Base-by-base conservation (phyloP, 2,888 invertebrate species). In the Drosophila hamatofila region DNA sequence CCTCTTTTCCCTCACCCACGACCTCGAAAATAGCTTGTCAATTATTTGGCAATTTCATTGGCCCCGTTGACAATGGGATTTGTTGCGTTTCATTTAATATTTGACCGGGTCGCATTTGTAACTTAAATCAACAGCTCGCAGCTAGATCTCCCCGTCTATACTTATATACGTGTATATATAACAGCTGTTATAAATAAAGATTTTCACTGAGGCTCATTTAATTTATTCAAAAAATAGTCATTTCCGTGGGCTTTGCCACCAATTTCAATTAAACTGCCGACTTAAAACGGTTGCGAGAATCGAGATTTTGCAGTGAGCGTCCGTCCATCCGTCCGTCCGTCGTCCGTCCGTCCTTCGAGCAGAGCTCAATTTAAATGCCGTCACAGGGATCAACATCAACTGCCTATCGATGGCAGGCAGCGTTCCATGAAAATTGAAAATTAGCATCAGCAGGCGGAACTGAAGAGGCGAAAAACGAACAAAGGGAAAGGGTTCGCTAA, bases 31-130 rank as follows among this genome's bases (percentile, higher is more conserved):
- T 86, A 77, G 84, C 84, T 86, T 84, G 84, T 84, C 84, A 84
- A 84, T 84, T 84, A 86, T 84, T 84, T 84, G 84, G 74, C 84
- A 86, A 84, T 84, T 84, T 84, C 87, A 86, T 79, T 83, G 82
- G 80, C 54, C 72, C 62, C 83, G 83, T 77, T 86, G 84, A 84
- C 84, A 84, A 84, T 84, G 86, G 84, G 84, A 84, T 84, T 84
- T 84, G 69, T 69, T 79, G 70, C 86, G 81, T 86, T 84, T 81
- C 86, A 84, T 84, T 84, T 84, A 84, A 86, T 84, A 86, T 84
- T 82, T 85, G 37, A 56, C 48, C 30, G 72, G 21, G 11, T 37
- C 54, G 60, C 49, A 39, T 37, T 48, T 41, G 61, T 59, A 63
- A 71, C 79, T 79, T 79, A 79, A 79, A 79, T 73, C 79, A 79